Base-by-base conservation (phyloP, 2,797 vertebrate species). In the Tenualosa thibaudeaui region DNA sequence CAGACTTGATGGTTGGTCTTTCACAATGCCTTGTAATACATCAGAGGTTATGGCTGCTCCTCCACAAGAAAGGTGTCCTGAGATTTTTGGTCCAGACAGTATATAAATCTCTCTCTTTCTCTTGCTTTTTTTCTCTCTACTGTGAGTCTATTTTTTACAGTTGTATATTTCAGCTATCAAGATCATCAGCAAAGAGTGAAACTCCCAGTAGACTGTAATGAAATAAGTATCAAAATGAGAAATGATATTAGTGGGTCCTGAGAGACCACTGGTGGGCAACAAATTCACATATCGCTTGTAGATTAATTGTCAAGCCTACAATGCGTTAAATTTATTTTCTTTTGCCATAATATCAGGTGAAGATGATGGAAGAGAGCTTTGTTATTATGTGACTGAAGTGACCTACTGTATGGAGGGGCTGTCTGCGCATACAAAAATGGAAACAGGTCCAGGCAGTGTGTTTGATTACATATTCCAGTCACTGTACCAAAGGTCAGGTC, bases 271-370 rank as follows among this genome's bases (percentile, higher is more conserved):
- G 31, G 68, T 40, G 8, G 68, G 68, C 31, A 31, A 37, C 62
- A 68, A 13, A 31, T 68, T 68, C 62, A 8, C 1, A 24, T 71
- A 5, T 40, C 17, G 40, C 15, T 5, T 71, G 37, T 13, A 40
- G 68, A 71, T 71, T 71, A 37, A 71, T 71, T 71, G 68, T 71
- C 68, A 71, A 13, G 15, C 68, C 68, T 71, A 5, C 9, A 31
- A 15, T 37, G 37, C 17, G 15, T 71, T 37, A 12, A 31, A 71
- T 71, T 26, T 68, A 37, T 7, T 24, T 24, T 62, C 2, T 24
- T 8, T 26, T 9, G 0, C 60, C 24, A 13, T 19, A 43, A 43
- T 75, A 37, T 75, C 31, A 75, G 68, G 31, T 40, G 15, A 3
- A 43, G 13, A 75, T 40, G 68, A 15, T 15, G 31, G 3, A 75